phyloP scores from a whole-genome alignment of 2,797 vertebrate species.

The Brachyrhaphis roseni region DNA sequence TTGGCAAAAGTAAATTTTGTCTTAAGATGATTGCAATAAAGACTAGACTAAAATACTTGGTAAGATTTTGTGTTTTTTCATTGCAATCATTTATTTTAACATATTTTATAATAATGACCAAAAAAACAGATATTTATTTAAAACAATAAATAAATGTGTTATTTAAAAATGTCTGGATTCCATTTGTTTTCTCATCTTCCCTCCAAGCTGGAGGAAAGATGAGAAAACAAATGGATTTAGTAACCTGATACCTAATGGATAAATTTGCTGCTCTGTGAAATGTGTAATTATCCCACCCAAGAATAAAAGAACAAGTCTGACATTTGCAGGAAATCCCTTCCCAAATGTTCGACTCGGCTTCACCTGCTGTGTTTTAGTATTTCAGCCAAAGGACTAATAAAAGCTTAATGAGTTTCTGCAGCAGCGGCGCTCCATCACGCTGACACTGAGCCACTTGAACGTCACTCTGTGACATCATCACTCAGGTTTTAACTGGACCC shows the following conservation, averaged over 20 bases:
- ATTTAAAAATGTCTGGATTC: no score
- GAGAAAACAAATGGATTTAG: no score
- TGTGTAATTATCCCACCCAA: background rate
- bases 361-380: background rate
- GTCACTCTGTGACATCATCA: conserved; percentile 34
- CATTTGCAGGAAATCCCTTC: background rate
- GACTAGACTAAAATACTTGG: no score
- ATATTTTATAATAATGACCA: no score
- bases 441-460: conserved; percentile 27
- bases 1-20: no score
- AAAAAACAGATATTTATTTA: no score
- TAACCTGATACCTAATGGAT: background rate
- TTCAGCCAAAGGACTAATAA: conserved; percentile 10
- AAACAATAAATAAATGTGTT: no score
- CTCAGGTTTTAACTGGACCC: conserved; percentile 34
- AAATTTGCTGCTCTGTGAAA: conserved; percentile 4
- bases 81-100: no score
- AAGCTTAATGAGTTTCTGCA: conserved; percentile 14
- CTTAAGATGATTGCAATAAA: no score
- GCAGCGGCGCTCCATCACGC: conserved; percentile 29
- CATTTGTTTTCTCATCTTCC: no score
- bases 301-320: background rate
- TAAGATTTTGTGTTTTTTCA: no score
- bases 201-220: no score
- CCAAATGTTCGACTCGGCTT: background rate